Evolutionary conservation across 2,888 invertebrate genomes (phyloP), one percentile per base, ranked within the genome.

Genomic region (Itoplectis maculator): DNA sequence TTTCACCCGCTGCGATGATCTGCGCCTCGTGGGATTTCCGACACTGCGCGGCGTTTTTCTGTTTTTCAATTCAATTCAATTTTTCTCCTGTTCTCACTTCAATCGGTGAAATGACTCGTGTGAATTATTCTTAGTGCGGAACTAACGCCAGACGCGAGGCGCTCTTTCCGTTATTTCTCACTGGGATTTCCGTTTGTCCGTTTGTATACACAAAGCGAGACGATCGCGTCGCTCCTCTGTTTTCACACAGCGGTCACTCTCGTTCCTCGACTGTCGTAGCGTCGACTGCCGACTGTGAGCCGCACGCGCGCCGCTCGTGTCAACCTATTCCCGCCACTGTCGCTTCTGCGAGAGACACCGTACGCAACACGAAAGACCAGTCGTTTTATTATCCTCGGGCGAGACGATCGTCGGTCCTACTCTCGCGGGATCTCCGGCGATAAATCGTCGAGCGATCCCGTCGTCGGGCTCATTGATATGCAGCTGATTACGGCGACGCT

Each of bases 201-300:
- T 63, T 18, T 15, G 15, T 18, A 63, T 9, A 40, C 61, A 40
- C 37, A 40, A n/a, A 8, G 18, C 45, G 18, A 23, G 13, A 0
- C 45, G 45, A 4, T 2, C 56, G 45, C 13, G 18, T 35, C 18
- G 56, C 45, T 72, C 56, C 72, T 56, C 45, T 40, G 63, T 69
- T 82, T 77, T 77, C 73, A 68, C 68, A 63, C 69, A 49, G 61
- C 74, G 74, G 37, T 70, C 70, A 72, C 79, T 66, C 75, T 82
- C 79, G 79, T 75, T 82, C 75, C 63, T 59, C 65, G 69, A 70
- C 69, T 70, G 82, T 78, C 61, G 68, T 51, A 77, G 5, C 20
- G 54, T 54, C 54, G 54, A 54, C 54, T 61, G 54, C 47, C 11
- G n/a, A n/a, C 29, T n/a, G n/a, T n/a, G 40, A 29, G 29, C 5